Evolutionary conservation across 2,888 invertebrate species (phyloP).

Genomic region (Iselma pallidipennis): DNA sequence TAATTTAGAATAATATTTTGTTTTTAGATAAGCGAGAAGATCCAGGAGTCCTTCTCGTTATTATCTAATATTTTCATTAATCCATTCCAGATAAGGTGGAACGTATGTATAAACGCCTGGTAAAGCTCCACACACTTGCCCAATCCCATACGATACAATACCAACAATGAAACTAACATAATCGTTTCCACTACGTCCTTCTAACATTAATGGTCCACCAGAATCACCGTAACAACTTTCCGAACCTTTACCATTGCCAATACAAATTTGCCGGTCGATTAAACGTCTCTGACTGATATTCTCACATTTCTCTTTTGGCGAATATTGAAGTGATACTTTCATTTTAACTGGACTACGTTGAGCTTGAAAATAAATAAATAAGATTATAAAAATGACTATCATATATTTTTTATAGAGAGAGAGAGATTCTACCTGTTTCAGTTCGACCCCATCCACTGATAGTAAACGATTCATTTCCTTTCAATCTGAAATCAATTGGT

Average conservation of each 20-base stretch:
- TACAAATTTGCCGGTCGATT: conserved; percentile 66
- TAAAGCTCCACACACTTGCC: conserved; percentile 66
- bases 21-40: too few relatives aligned
- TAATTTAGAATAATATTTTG: too few relatives aligned
- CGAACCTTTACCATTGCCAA: conserved; percentile 67
- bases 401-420: conserved; percentile 1
- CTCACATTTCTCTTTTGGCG: conserved; percentile 29
- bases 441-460: conserved; percentile 59
- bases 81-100: conserved; percentile 66
- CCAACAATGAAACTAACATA: conserved; percentile 64
- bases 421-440: conserved; percentile 39
- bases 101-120: conserved; percentile 73
- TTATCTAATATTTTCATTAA: conserved; percentile 47
- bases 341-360: conserved; percentile 37
- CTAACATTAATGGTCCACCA: conserved; percentile 74
- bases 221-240: conserved; percentile 79
- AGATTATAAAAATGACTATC: not conserved
- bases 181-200: conserved; percentile 51
- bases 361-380: conserved; percentile 29
- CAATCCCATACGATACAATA: conserved; percentile 69
- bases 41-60: too few relatives aligned
- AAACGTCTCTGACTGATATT: conserved; percentile 19
- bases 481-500: conserved; percentile 19
- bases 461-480: conserved; percentile 33
- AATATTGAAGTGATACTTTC: conserved; percentile 33